Evolutionary conservation across 2,888 invertebrate species (phyloP), one percentile per base, ranked within the genome.

Genomic region (Drosophila antonietae): DNA sequence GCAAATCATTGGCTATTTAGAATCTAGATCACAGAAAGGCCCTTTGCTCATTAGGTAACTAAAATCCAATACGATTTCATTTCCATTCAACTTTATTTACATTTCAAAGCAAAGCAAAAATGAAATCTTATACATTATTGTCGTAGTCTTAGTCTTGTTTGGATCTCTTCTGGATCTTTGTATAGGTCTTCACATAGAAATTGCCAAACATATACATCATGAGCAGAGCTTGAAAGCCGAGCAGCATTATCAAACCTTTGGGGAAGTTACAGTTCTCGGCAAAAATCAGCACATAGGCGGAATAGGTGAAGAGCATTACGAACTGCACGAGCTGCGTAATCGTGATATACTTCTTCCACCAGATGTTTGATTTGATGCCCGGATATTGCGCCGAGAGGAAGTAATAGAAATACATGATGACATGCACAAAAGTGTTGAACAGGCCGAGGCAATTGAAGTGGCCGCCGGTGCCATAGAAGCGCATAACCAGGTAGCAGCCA

Each of bases 401-500:
- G 78, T 94, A 94, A 81, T 94, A 94, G 68, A 92, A 92, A 80
- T 94, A 94, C 94, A 94, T 94, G 10, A 93, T 83, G 15, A 92
- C 91, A 59, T 94, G 94, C 2, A 94, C 93, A 10, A 93, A 91
- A 0, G 93, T 91, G 78, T 94, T 94, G 7, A 93, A 73, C 37
- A 93, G 90, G 6, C 93, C 93, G 57, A 93, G 90, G 3, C 92
- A 80, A 31, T 93, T 90, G 7, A 93, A 92, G 79, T 93, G 93
- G 71, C 93, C 93, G 37, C 92, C 92, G 91, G 96, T 96, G 63
- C 96, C 93, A 91, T 95, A 97, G 91, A 96, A 96, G 5, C 95
- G 93, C 53, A 96, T 97, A 14, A 95, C 95, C 96, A 96, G 96
- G 2, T 95, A 95, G 90, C 96, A 95, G 68, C 96, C 92, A 23